These are phyloP conservation scores for Botia kubotai DNA, from an alignment of 2,797 vertebrate genomes.

Conservation along the genomic window DNA sequence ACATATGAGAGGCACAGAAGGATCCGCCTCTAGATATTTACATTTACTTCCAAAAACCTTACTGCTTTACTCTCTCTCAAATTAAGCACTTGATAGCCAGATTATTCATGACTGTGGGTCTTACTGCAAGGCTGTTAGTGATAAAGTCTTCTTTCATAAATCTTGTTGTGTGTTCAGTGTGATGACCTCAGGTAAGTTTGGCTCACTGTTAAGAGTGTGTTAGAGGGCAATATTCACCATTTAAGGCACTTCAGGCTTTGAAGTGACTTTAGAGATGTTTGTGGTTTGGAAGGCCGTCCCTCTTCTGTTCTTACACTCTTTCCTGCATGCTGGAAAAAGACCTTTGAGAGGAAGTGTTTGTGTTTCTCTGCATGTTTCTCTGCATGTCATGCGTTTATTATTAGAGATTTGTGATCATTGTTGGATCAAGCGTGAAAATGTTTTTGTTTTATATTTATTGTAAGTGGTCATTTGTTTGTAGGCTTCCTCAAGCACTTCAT, in stretches of 20 bases:
- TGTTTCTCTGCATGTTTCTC: constrained; percentile 14
- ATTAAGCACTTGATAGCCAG: too few species aligned
- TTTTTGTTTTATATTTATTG: neutral
- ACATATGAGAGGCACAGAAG: constrained; percentile 33
- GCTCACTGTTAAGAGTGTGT: constrained; percentile 16
- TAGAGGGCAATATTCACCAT: constrained; percentile 2
- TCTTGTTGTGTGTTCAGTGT: constrained; percentile 9
- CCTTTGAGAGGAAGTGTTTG: constrained; percentile 14
- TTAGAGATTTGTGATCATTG: too few species aligned
- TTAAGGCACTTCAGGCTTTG: constrained; percentile 43
- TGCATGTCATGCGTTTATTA: too few species aligned
- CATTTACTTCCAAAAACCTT: too few species aligned
- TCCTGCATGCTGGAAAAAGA: constrained; percentile 28
- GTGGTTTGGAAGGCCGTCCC: constrained; percentile 44
- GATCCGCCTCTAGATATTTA: constrained; percentile 22
- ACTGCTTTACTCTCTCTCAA: too few species aligned
- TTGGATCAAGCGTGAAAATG: neutral
- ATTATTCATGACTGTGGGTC: constrained; percentile 5
- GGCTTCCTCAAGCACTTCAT: neutral
- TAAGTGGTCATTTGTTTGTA: neutral
- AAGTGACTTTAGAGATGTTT: constrained; percentile 41
- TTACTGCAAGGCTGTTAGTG: neutral
- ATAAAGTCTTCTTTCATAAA: constrained; percentile 18
- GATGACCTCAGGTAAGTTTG: neutral
- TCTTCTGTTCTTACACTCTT: neutral